These are phyloP conservation scores for Aphidoletes aphidimyza DNA, from an alignment of 2,888 invertebrate genomes.

Conservation along the genomic window DNA sequence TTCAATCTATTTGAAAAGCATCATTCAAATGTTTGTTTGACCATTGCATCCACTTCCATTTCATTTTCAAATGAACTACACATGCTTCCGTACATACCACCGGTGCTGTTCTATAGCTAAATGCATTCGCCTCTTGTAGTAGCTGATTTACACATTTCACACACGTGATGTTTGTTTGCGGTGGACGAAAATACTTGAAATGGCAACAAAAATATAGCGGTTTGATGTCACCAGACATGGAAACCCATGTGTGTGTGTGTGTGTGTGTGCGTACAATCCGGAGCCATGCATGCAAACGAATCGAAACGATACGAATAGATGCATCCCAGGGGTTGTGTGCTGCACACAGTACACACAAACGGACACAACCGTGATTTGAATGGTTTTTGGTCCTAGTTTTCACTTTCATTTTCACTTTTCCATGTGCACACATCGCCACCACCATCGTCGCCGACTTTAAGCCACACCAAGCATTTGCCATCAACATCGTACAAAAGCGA, in stretches of 20 bases:
- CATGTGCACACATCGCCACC: background rate
- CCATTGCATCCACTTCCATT: too few relatives aligned
- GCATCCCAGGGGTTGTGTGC: background rate
- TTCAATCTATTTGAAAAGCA: slow-evolving; percentile 6
- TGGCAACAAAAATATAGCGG: background rate
- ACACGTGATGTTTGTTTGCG: background rate
- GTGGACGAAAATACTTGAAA: background rate
- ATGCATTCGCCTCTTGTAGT: background rate
- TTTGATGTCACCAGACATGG: slow-evolving; percentile 1
- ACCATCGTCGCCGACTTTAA: background rate
- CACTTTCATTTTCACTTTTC: slow-evolving; percentile 45
- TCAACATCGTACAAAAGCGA: background rate
- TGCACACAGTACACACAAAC: background rate
- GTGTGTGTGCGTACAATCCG: background rate
- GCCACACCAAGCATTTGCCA: background rate
- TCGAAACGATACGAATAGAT: background rate
- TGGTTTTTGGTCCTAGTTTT: slow-evolving; percentile 49
- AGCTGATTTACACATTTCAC: background rate
- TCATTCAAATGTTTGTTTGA: background rate
- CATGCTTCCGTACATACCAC: too few relatives aligned
- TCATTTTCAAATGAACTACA: too few relatives aligned
- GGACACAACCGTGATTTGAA: slow-evolving; percentile 20
- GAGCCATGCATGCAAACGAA: background rate
- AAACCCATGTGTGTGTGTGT: background rate
- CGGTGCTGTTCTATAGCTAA: too few relatives aligned